phyloP scores from a whole-genome alignment of 1,140 invertebrate species.

The Trinorchestia longiramus region DNA sequence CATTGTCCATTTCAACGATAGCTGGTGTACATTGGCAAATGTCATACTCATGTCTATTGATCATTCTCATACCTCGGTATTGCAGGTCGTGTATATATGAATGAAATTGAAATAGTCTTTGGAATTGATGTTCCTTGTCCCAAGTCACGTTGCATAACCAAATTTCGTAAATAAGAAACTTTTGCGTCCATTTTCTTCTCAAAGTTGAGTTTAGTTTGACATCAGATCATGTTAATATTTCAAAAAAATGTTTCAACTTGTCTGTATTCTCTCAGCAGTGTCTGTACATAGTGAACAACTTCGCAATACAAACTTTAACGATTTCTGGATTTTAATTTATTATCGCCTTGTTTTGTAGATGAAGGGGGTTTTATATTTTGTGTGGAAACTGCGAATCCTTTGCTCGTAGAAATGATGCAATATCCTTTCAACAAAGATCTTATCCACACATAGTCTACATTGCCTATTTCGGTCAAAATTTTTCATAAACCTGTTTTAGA shows the following conservation, averaged over 20 bases:
- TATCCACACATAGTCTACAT: background rate
- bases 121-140: background rate
- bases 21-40: conserved; percentile 21
- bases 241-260: conserved; percentile 11
- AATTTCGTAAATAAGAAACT: conserved; percentile 46
- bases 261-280: conserved; percentile 60
- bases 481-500: background rate
- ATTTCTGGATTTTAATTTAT: conserved; percentile 57
- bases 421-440: background rate
- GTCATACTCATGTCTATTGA: conserved; percentile 17
- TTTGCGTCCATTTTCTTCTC: conserved; percentile 42
- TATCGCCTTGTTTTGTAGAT: background rate
- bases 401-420: background rate
- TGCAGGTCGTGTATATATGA: conserved; percentile 2
- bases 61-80: conserved; percentile 22
- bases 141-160: background rate
- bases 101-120: background rate
- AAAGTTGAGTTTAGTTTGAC: background rate
- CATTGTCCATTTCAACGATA: conserved; percentile 23
- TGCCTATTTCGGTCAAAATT: background rate
- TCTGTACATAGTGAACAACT: conserved; percentile 67
- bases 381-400: background rate
- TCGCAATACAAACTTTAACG: conserved; percentile 67
- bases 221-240: conserved; percentile 31
- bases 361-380: background rate